A percentile compares a stretch with the other conserved stretches of the same genome.
phyloP scores from a whole-genome alignment of 2,113 vertebrate species.

The Piprites chloris region DNA sequence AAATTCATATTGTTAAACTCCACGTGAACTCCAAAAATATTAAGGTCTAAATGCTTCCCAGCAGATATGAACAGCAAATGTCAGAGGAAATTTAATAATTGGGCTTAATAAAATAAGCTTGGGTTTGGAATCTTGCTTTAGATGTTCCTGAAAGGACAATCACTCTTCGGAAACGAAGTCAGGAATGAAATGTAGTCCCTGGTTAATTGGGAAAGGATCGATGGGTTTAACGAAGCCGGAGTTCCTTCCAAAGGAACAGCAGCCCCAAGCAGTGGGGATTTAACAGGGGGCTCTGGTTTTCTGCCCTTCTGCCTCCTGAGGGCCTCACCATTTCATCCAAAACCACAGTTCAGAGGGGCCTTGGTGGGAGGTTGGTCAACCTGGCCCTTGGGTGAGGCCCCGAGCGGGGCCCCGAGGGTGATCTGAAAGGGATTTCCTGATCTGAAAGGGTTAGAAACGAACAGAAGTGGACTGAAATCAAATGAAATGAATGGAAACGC shows the following conservation, averaged over 20 bases:
- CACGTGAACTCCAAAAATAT: slow-evolving; percentile 74
- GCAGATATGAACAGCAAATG: slow-evolving; percentile 74
- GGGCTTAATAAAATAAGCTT: slow-evolving; percentile 75
- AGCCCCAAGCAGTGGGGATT: background rate
- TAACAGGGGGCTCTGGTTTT: background rate
- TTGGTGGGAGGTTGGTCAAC: background rate
- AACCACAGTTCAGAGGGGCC: background rate
- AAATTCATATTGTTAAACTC: slow-evolving; percentile 79
- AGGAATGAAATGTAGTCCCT: slow-evolving; percentile 61
- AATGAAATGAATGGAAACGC: fast-evolving
- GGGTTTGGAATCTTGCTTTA: slow-evolving; percentile 72
- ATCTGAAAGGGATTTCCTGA: too few relatives aligned
- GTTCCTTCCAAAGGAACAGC: background rate
- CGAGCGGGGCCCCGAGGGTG: fast-evolving
- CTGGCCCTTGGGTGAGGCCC: fast-evolving
- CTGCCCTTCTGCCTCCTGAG: background rate
- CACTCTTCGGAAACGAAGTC: slow-evolving; percentile 64
- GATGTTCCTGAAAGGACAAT: slow-evolving; percentile 64
- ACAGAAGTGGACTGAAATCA: background rate
- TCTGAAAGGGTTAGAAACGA: too few relatives aligned
- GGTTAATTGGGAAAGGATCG: slow-evolving; percentile 67
- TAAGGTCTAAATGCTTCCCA: slow-evolving; percentile 70
- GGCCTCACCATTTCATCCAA: background rate
- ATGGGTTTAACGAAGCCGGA: slow-evolving; percentile 60
- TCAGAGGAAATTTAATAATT: slow-evolving; percentile 77